These are phyloP conservation scores for Dryadula phaetusa DNA, from an alignment of 2,888 invertebrate genomes.

Conservation along the genomic window DNA sequence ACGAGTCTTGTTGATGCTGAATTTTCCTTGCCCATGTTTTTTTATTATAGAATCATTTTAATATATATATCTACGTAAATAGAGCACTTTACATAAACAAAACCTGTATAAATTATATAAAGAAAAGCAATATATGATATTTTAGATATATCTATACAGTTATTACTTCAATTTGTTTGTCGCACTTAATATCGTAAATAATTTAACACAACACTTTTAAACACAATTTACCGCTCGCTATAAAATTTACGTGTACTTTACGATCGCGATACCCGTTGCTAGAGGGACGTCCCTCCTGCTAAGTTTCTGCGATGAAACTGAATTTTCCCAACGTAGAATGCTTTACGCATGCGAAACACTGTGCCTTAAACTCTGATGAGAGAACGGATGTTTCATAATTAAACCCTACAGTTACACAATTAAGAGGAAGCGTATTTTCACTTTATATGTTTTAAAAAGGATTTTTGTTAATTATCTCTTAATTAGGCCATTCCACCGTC, in stretches of 20 bases:
- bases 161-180: neutral
- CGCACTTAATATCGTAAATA: neutral
- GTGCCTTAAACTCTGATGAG: constrained; percentile 69
- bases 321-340: constrained; percentile 63
- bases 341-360: constrained; percentile 77
- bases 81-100: neutral
- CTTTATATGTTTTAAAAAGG: constrained; percentile 34
- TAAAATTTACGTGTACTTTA: constrained; percentile 46
- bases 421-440: constrained; percentile 49
- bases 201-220: constrained; percentile 16
- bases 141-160: no score
- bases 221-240: constrained; percentile 16
- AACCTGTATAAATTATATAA: neutral
- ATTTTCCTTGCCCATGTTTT: constrained; percentile 24
- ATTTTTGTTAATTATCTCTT: constrained; percentile 24
- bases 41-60: constrained; percentile 16
- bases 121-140: neutral
- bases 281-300: constrained; percentile 60
- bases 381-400: constrained; percentile 68
- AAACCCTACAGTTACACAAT: constrained; percentile 67
- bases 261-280: constrained; percentile 51
- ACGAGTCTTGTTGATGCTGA: constrained; percentile 27
- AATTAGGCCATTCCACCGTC: constrained; percentile 16
- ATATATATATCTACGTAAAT: neutral
- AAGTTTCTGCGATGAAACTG: constrained; percentile 64